Evolutionary conservation across 1,140 invertebrate genomes (phyloP).

Genomic region (Drepana arcuata): DNA sequence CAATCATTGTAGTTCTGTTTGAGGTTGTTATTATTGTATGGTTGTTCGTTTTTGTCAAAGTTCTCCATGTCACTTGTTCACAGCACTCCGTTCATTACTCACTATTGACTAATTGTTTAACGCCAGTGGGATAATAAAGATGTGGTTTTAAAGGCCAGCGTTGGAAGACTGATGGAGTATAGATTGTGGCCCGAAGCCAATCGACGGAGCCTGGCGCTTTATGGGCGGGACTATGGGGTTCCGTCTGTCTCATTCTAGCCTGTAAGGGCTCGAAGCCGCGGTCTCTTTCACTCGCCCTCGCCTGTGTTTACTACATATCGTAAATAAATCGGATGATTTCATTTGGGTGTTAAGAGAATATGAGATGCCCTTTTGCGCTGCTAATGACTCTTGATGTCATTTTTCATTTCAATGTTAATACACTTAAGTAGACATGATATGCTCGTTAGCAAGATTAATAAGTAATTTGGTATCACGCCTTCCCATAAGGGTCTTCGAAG

Average conservation of each 20-base stretch:
- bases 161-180: conserved; percentile 55
- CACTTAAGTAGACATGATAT: no score
- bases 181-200: conserved; percentile 46
- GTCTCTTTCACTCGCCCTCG: conserved; percentile 16
- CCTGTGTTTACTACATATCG: conserved; percentile 40
- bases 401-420: no score
- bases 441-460: no score
- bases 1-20: conserved; percentile 41
- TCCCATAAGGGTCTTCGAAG: no score
- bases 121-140: conserved; percentile 29
- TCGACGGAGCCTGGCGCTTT: conserved; percentile 31
- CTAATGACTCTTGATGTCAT: conserved; percentile 39
- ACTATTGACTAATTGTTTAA: conserved; percentile 31
- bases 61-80: conserved; percentile 35
- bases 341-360: conserved; percentile 37
- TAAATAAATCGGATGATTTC: conserved; percentile 64
- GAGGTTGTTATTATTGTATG: conserved; percentile 42
- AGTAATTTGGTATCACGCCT: no score
- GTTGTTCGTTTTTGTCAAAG: conserved; percentile 52
- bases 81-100: conserved; percentile 32
- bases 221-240: conserved; percentile 41
- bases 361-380: conserved; percentile 23
- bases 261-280: background rate
- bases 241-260: conserved; percentile 22
- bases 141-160: conserved; percentile 41